Percentiles rank a stretch among this genome's conserved stretches.
Evolutionary conservation across 1,140 invertebrate species (phyloP).

Genomic region (Leptopilina boulardi): DNA sequence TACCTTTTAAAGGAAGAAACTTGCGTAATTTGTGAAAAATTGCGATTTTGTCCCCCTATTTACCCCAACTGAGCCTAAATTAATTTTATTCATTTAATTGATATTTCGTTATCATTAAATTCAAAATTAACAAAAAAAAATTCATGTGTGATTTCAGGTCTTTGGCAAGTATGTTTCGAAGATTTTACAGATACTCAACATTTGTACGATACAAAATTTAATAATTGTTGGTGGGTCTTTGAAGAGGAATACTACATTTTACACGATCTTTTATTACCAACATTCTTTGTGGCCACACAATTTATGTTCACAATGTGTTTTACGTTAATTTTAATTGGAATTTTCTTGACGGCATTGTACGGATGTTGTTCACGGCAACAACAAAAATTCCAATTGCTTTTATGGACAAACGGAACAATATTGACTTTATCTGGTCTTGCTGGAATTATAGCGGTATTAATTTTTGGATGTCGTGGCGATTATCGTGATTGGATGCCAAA

Average conservation of each 20-base stretch:
- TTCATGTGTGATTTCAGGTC: conserved; percentile 78
- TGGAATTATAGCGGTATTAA: conserved; percentile 84
- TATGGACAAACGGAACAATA: conserved; percentile 84
- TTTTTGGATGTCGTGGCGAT: conserved; percentile 93
- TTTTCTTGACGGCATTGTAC: conserved; percentile 84
- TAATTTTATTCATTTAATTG: too few relatives aligned
- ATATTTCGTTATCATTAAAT: too few relatives aligned
- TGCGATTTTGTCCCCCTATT: too few relatives aligned
- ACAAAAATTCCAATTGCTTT: conserved; percentile 84
- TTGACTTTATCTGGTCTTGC: conserved; percentile 84
- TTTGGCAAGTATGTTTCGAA: conserved; percentile 95
- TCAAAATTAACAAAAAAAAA: too few relatives aligned
- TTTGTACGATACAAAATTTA: conserved; percentile 87
- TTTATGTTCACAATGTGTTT: conserved; percentile 93
- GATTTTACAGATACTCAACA: conserved; percentile 88
- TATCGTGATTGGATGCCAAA: conserved; percentile 97
- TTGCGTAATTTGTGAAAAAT: too few relatives aligned
- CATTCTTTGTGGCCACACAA: conserved; percentile 95
- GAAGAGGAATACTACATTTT: conserved; percentile 95
- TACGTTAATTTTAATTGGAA: conserved; percentile 84
- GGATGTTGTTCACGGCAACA: conserved; percentile 86
- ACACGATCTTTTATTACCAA: conserved; percentile 87
- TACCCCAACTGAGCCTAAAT: too few relatives aligned
- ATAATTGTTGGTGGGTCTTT: conserved; percentile 94
- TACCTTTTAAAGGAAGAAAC: too few relatives aligned